phyloP scores from a whole-genome alignment of 2,113 vertebrate genomes.

The Pseudolaguvia tuberculata region DNA sequence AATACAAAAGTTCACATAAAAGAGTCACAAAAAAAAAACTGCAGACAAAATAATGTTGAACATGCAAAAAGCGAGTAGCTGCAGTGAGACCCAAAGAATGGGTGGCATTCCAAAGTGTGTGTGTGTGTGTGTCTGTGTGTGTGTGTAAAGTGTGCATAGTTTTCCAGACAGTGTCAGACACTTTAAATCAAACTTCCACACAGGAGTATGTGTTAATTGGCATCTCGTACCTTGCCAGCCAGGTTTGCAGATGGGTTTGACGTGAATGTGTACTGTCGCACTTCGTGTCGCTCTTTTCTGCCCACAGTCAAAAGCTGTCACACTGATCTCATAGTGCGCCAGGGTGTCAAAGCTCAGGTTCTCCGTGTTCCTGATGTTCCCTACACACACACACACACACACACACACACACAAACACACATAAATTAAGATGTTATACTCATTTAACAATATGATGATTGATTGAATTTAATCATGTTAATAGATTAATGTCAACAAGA shows the following conservation, averaged over 20 bases:
- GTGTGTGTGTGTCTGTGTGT: constrained; percentile 10
- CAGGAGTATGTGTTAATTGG: constrained; percentile 4
- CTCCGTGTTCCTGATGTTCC: constrained; percentile 94
- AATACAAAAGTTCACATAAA: constrained; percentile 25
- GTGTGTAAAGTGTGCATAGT: constrained; percentile 4
- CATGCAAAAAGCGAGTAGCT: not conserved
- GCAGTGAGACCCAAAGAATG: not conserved
- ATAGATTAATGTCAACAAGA: not conserved
- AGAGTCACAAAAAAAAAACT: constrained; percentile 16
- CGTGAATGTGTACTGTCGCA: constrained; percentile 80
- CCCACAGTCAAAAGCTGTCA: constrained; percentile 93
- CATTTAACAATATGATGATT: not conserved
- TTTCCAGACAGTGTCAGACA: constrained; percentile 30
- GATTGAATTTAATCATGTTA: not conserved
- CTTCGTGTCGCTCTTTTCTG: constrained; percentile 82
- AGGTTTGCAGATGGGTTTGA: constrained; percentile 94
- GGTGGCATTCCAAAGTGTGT: not conserved
- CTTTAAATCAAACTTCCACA: constrained; percentile 16
- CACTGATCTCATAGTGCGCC: constrained; percentile 85
- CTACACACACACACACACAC: constrained; percentile 58
- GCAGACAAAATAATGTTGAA: not conserved
- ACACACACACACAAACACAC: constrained; percentile 16
- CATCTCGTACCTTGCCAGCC: constrained; percentile 88
- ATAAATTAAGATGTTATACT: not conserved
- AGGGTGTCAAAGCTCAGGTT: constrained; percentile 86